A percentile compares a stretch with the other conserved stretches of the same genome.
These are phyloP conservation scores for Drosophila aldrichi DNA, from an alignment of 2,888 invertebrate species.

Conservation along the genomic window DNA sequence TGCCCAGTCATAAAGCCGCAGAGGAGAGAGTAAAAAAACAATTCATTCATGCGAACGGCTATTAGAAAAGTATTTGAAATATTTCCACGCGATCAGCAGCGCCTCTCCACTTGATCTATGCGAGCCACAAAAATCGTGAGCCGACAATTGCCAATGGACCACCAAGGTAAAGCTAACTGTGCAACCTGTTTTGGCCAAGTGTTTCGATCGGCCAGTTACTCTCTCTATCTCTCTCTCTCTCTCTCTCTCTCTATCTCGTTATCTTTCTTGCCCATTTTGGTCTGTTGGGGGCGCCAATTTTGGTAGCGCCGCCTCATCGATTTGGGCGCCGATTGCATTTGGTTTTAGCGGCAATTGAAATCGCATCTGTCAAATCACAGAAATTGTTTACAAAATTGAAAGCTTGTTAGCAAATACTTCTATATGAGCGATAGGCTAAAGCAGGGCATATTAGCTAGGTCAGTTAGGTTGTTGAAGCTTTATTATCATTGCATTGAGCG, in stretches of 20 bases:
- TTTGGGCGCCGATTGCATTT: conserved; percentile 41
- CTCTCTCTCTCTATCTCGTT: background rate
- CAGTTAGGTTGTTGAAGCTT: background rate
- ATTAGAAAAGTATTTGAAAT: conserved; percentile 78
- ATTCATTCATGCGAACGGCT: conserved; percentile 67
- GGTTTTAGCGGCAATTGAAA: conserved; percentile 47
- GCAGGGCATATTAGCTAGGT: background rate
- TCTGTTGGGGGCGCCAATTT: conserved; percentile 40
- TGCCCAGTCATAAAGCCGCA: conserved; percentile 34
- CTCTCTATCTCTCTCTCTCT: background rate
- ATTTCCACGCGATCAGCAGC: conserved; percentile 64
- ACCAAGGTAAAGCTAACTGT: conserved; percentile 57
- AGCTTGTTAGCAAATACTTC: conserved; percentile 67
- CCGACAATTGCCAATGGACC: conserved; percentile 64
- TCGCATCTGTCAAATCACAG: conserved; percentile 55
- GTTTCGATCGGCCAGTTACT: conserved; percentile 24
- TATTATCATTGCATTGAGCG: background rate
- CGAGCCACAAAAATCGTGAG: conserved; percentile 68
- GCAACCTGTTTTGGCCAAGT: conserved; percentile 57
- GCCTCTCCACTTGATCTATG: conserved; percentile 38
- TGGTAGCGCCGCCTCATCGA: conserved; percentile 61
- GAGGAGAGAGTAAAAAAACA: conserved; percentile 22
- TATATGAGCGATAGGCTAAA: background rate
- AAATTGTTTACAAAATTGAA: conserved; percentile 67
- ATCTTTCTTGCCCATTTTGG: background rate